A percentile compares a stretch with the other conserved stretches of the same genome.
phyloP scores from a whole-genome alignment of 64 coral and sea anemone genomes.

The Acropora tenuis region DNA sequence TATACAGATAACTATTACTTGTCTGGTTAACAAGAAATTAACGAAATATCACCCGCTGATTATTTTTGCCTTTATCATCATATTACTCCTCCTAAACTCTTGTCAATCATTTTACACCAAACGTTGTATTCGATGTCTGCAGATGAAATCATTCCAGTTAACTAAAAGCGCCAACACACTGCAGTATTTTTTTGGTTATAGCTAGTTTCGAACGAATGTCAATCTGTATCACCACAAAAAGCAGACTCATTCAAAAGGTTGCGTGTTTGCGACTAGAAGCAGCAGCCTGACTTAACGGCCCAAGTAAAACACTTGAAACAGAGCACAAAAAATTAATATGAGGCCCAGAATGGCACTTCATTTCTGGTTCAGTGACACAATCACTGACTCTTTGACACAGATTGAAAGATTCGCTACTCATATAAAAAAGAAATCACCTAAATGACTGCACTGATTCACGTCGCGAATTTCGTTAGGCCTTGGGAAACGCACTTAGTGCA shows the following conservation, averaged over 20 bases:
- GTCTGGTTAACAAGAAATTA: too few species aligned
- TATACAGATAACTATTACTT: too few species aligned
- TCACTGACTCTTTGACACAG: not conserved
- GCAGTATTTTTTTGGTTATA: too few species aligned
- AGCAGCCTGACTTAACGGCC: not conserved
- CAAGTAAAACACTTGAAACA: not conserved
- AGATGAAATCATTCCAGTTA: too few species aligned
- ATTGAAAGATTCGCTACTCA: not conserved
- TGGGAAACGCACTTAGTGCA: not conserved
- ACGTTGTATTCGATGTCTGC: too few species aligned
- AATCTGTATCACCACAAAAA: not conserved
- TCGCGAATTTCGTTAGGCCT: not conserved
- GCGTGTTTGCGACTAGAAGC: not conserved
- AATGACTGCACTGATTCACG: not conserved
- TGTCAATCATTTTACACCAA: too few species aligned
- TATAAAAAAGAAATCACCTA: not conserved
- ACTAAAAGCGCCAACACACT: too few species aligned
- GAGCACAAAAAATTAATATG: conserved; percentile 1
- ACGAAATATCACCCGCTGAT: too few species aligned
- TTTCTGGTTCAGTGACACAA: not conserved
- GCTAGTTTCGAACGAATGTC: too few species aligned
- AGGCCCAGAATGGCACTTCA: not conserved
- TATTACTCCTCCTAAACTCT: too few species aligned
- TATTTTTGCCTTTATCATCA: too few species aligned
- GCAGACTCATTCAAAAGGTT: not conserved